Evolutionary conservation across 1,140 invertebrate species (phyloP).

Genomic region (Laupala kohalensis): DNA sequence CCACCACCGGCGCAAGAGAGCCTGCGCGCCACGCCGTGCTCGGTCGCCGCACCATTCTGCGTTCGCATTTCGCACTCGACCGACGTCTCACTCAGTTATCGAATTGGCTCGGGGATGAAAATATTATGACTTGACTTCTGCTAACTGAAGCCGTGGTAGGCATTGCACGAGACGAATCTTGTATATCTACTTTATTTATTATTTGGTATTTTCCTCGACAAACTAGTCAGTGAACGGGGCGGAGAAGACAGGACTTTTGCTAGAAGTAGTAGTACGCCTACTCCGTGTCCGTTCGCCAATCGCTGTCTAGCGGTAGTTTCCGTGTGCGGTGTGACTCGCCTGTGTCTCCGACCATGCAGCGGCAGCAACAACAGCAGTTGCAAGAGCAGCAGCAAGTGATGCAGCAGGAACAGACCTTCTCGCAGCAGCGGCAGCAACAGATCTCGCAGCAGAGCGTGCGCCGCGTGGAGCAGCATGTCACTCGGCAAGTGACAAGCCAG

Average conservation of each 20-base stretch:
- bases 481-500: conserved; percentile 60
- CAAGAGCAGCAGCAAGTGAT: conserved; percentile 27
- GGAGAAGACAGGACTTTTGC: no score
- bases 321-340: conserved; percentile 18
- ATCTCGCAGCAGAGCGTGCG: conserved; percentile 49
- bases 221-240: conserved; percentile 13
- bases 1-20: conserved; percentile 21
- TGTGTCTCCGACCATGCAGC: conserved; percentile 23
- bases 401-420: conserved; percentile 26
- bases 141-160: conserved; percentile 51
- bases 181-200: conserved; percentile 13
- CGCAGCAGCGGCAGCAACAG: conserved; percentile 34
- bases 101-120: conserved; percentile 55
- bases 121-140: conserved; percentile 66
- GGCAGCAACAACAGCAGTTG: conserved; percentile 24
- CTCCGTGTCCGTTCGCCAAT: background rate
- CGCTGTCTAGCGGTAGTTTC: conserved; percentile 2
- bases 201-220: conserved; percentile 13
- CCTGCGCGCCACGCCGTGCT: conserved; percentile 25
- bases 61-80: conserved; percentile 72
- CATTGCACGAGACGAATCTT: conserved; percentile 12
- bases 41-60: conserved; percentile 40
- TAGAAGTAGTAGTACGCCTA: background rate
- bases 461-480: conserved; percentile 60
- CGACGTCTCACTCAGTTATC: conserved; percentile 56